Evolutionary conservation across 2,113 vertebrate species (phyloP), one percentile per base, ranked within the genome.

Genomic region (Carettochelys insculpta): DNA sequence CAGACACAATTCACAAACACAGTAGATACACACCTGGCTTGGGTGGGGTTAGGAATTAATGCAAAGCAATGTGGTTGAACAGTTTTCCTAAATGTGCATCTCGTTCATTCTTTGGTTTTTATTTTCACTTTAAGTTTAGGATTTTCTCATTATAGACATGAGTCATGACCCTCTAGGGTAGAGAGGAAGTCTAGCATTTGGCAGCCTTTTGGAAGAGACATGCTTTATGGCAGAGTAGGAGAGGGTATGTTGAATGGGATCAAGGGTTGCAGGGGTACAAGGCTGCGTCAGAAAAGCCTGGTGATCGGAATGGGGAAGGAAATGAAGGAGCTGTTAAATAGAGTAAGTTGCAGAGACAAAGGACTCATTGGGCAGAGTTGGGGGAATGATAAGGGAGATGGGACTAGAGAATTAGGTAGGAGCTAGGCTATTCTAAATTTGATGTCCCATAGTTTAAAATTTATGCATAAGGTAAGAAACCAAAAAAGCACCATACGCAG

Each of bases 11-110:
- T 85, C 77, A 11, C 76, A 12, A 65, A 31, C n/a, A 38, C 56
- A 77, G 22, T 58, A 58, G 25, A 58, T 24, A 80, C n/a, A 11
- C 85, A 5, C 19, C 43, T 76, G 22, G 25, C 75, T 68, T 58
- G 8, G 0, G 0, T 75, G 58, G 13, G 17, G 13, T 58, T 58
- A 0, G 29, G 43, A 80, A 47, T 86, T 51, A 86, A 43, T 12
- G 10, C 53, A 93, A 84, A 71, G 10, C 90, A 16, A 5, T 24
- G 93, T 41, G 90, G 54, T 25, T 80, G 88, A 82, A 79, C 17
- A 54, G 25, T 41, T 41, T 3, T 61, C 31, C 17, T 61, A 61
- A 61, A 61, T 31, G n/a, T 61, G 14, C 14, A 73, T 31, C 5
- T 87, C 11, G 50, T 48, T 81, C 78, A 52, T 87, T 91, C 82